Conservation (phyloP, 2,888 invertebrate species). For the Oasisia sp. region DNA sequence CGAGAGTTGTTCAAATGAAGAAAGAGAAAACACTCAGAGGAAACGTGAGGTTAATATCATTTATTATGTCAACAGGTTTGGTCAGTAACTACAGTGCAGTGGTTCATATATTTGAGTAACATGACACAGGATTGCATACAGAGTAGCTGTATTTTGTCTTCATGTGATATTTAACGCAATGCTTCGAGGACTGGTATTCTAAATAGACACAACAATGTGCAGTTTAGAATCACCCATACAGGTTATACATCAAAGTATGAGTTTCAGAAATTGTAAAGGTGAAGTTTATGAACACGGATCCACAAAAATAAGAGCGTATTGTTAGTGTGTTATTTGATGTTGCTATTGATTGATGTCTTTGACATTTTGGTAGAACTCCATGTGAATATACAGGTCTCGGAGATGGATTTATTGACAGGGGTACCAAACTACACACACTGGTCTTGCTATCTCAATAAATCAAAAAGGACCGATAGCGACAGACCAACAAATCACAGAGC, state of each 20-base stretch:
- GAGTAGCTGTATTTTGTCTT: neutral
- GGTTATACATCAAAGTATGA: too few relatives aligned
- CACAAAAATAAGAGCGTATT: neutral
- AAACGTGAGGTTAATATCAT: neutral
- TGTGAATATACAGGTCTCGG: neutral
- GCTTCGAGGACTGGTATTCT: neutral
- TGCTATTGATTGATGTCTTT: neutral
- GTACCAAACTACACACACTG: constrained; percentile 1
- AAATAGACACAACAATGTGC: neutral
- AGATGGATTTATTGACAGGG: neutral
- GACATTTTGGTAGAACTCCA: neutral
- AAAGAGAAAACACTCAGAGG: neutral
- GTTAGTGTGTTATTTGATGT: neutral
- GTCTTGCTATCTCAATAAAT: constrained; percentile 17
- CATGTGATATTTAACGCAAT: neutral
- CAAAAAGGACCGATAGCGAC: neutral
- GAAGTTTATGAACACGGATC: too few relatives aligned
- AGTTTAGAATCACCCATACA: too few relatives aligned
- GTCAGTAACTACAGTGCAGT: constrained; percentile 6
- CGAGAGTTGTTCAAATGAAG: neutral
- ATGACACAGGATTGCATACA: neutral
- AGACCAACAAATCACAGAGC: constrained; percentile 13
- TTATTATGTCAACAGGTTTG: constrained; percentile 2
- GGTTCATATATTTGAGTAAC: neutral
- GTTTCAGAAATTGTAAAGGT: too few relatives aligned